These are phyloP conservation scores for Vanessa cardui DNA, from an alignment of 2,888 invertebrate species.

Conservation along the genomic window DNA sequence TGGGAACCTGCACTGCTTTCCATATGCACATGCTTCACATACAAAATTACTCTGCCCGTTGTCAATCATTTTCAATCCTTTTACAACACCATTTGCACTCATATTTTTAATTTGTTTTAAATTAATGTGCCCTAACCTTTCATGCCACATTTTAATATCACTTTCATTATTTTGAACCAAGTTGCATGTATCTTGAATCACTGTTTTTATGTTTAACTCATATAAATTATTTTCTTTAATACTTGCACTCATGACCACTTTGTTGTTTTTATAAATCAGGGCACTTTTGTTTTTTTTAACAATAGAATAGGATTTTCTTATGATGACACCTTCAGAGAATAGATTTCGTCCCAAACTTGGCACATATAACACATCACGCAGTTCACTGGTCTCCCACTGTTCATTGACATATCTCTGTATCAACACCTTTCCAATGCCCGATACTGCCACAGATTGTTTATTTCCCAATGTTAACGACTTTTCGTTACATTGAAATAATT, in stretches of 20 bases:
- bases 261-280: background rate
- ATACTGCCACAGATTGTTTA: too few relatives aligned
- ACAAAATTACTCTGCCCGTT: too few relatives aligned
- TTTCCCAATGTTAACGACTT: too few relatives aligned
- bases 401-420: background rate
- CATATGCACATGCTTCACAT: too few relatives aligned
- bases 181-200: slow-evolving; percentile 28
- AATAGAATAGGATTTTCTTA: background rate
- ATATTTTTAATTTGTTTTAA: too few relatives aligned
- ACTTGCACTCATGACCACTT: background rate
- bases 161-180: slow-evolving; percentile 31
- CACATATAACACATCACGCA: background rate
- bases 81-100: too few relatives aligned
- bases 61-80: too few relatives aligned
- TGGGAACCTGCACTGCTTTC: too few relatives aligned
- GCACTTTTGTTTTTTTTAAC: background rate
- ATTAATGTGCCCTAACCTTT: too few relatives aligned
- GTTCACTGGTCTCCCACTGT: background rate
- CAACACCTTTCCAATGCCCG: background rate
- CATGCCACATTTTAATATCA: slow-evolving; percentile 36
- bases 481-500: too few relatives aligned
- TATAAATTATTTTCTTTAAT: background rate
- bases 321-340: background rate
- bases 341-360: background rate
- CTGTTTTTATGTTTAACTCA: background rate